Conservation (phyloP, 53 echinoderm and acorn worm genomes). For the Echinometra lucunter region DNA sequence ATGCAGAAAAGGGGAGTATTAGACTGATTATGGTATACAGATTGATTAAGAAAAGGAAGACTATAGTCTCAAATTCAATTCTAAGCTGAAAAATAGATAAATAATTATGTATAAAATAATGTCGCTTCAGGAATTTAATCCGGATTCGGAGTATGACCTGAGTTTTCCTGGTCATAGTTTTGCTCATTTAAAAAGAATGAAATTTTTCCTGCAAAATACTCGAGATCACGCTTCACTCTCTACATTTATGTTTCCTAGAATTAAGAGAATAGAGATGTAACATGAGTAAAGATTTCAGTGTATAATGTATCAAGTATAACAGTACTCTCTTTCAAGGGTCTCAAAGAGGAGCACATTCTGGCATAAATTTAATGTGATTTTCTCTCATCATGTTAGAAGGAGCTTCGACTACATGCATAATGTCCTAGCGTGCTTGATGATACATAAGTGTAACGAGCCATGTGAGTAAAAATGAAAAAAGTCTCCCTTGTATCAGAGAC, state of each 20-base stretch:
- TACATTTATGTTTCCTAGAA: too few species aligned
- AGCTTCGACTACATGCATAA: background rate
- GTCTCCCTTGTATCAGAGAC: background rate
- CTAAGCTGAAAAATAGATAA: background rate
- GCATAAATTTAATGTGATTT: background rate
- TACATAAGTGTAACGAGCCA: background rate
- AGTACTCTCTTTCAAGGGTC: too few species aligned
- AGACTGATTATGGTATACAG: background rate
- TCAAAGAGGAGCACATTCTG: background rate
- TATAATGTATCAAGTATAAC: too few species aligned
- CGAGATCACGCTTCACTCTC: background rate
- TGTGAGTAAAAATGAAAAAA: background rate
- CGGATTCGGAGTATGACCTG: too few species aligned
- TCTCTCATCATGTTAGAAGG: background rate
- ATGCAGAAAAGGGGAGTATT: background rate
- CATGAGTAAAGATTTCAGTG: too few species aligned
- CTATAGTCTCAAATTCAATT: background rate
- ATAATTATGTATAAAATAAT: too few species aligned
- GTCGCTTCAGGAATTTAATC: too few species aligned
- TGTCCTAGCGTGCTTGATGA: background rate
- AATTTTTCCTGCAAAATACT: background rate
- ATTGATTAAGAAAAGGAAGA: background rate
- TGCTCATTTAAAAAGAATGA: background rate
- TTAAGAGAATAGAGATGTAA: background rate
- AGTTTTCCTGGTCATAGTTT: too few species aligned